phyloP scores from a whole-genome alignment of 2,113 vertebrate species.

The Petaurus breviceps region DNA sequence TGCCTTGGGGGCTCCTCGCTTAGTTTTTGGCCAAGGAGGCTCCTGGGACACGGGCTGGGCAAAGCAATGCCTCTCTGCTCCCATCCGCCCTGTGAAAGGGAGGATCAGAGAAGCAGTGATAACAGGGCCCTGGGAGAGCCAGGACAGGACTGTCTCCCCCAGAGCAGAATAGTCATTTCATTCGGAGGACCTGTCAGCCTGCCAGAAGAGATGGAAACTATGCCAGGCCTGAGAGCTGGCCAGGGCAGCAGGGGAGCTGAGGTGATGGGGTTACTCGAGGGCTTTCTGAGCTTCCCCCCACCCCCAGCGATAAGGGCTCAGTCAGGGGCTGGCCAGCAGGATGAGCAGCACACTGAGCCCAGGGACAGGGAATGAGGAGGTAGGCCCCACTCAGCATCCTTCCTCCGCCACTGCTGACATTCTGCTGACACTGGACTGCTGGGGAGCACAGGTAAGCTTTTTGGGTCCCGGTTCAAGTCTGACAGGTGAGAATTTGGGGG shows the following conservation, averaged over 20 bases:
- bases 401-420: background rate
- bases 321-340: background rate
- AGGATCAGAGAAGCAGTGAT: background rate
- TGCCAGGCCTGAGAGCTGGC: background rate
- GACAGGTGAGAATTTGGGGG: background rate
- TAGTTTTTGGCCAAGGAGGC: background rate
- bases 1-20: background rate
- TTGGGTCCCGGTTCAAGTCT: background rate
- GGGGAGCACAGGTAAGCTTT: background rate
- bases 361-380: background rate
- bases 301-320: background rate
- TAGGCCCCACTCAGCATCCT: background rate
- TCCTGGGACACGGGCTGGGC: background rate
- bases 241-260: background rate
- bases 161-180: background rate
- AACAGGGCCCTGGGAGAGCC: background rate
- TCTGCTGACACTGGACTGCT: background rate
- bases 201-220: background rate
- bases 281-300: background rate
- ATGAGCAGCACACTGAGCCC: background rate
- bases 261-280: background rate
- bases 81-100: background rate
- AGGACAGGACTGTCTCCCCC: background rate
- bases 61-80: background rate
- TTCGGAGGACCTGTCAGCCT: background rate